Base-by-base conservation (phyloP, 92 coral and sea anemone species). In the Meandrina meandrites region DNA sequence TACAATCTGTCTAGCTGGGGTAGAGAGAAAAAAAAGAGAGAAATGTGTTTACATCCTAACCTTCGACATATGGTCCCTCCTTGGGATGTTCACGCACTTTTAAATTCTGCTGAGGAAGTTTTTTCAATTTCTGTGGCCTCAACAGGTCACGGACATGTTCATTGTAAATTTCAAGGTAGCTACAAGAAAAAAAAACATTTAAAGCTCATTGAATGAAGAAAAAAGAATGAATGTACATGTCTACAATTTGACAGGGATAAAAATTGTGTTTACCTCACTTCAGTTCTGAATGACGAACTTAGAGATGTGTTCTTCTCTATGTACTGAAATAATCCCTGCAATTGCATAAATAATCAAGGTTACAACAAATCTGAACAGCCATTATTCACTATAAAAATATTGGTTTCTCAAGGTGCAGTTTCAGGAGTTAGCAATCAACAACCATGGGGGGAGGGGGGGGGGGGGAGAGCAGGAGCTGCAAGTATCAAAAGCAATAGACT, bases 41-140 rank as follows among this genome's bases (percentile, higher is more conserved):
- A 48, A 8, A 48, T 48, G 1, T 48, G 14, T 48, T 48, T 48
- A 48, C 53, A 11, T 58, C 48, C 42, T 60, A 76, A 93, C 98
- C 98, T 77, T 96, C 98, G 47, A 96, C 98, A 87, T 96, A 96
- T 18, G 98, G 96, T 14, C 98, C 98, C 62, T 96, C 96, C 56
- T 96, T 96, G 17, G 98, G 98, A 78, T 96, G 98, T 68, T 96
- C 98, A 17, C 98, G 96, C 50, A 96, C 98, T 92, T 92, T 96
- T 35, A 96, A 54, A 83, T 90, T 94, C 67, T 93, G 96, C 82
- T 95, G 98, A 35, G 95, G 93, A 79, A 95, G 89, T 82, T 86
- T 90, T 58, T 94, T 89, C 45, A 91, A 87, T 56, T 91, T 92
- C 73, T 90, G 94, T 7, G 96, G 92, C 80, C 98, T 89, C 28